Conservation (phyloP, 2,797 vertebrate genomes). For the Tiaroga cobitis region DNA sequence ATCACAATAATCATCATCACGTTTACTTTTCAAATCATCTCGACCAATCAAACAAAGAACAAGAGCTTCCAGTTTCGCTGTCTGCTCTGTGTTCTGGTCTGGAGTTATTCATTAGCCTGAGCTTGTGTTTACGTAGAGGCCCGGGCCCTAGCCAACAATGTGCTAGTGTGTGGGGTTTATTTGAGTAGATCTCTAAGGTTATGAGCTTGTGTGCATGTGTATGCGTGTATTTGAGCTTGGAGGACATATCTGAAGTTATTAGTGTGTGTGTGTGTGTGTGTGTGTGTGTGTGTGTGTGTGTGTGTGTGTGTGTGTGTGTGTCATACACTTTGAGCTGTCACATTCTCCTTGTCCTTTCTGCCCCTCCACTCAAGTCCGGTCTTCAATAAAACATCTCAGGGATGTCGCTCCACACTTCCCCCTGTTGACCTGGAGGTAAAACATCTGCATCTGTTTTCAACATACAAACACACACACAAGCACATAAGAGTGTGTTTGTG, state of each 20-base stretch:
- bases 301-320: constrained; percentile 28
- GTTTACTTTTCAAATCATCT: constrained; percentile 36
- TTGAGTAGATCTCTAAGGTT: constrained; percentile 63
- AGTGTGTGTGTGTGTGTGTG: constrained; percentile 52
- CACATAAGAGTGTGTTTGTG: not conserved
- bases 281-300: constrained; percentile 26
- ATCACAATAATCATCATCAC: constrained; percentile 14
- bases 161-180: constrained; percentile 51
- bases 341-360: not conserved
- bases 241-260: constrained; percentile 64
- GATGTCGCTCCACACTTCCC: not conserved
- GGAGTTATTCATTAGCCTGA: constrained; percentile 55
- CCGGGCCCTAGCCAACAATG: constrained; percentile 31
- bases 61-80: constrained; percentile 41
- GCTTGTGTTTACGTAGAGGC: constrained; percentile 49
- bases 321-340: constrained; percentile 21
- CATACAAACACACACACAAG: not conserved
- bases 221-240: constrained; percentile 48
- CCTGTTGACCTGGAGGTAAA: constrained; percentile 27
- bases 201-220: constrained; percentile 36
- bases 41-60: constrained; percentile 24
- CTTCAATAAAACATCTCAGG: not conserved
- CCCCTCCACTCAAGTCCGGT: not conserved
- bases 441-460: not conserved
- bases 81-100: constrained; percentile 16